A percentile compares a stretch with the other conserved stretches of the same genome.
Conservation (phyloP, 2,888 invertebrate genomes). For the Apamea anceps region DNA sequence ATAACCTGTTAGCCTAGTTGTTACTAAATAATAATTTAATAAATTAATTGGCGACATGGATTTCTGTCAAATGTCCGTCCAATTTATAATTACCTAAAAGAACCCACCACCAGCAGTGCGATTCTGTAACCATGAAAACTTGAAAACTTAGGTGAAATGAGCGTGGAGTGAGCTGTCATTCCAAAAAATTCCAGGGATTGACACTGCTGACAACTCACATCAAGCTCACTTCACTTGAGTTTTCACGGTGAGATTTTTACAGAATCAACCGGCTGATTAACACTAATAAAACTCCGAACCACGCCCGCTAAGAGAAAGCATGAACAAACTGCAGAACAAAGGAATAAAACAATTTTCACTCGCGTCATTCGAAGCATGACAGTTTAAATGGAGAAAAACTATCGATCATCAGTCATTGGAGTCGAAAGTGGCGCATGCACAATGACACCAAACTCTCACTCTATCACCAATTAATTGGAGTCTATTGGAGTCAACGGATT, state of each 20-base stretch:
- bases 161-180: too few relatives aligned
- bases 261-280: too few relatives aligned
- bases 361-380: slow-evolving; percentile 82
- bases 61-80: too few relatives aligned
- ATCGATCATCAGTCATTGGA: slow-evolving; percentile 82
- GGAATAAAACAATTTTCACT: slow-evolving; percentile 78
- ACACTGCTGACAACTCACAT: too few relatives aligned
- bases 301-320: slow-evolving; percentile 61
- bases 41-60: too few relatives aligned
- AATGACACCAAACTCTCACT: slow-evolving; percentile 81
- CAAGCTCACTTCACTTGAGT: too few relatives aligned
- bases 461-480: slow-evolving; percentile 84
- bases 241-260: too few relatives aligned
- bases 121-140: too few relatives aligned
- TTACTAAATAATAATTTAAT: too few relatives aligned
- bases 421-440: slow-evolving; percentile 79
- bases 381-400: slow-evolving; percentile 83
- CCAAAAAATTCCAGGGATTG: too few relatives aligned
- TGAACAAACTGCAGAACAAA: slow-evolving; percentile 64
- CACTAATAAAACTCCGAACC: slow-evolving; percentile 13
- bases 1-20: too few relatives aligned
- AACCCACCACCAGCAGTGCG: neutral
- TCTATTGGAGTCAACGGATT: slow-evolving; percentile 82
- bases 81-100: neutral
- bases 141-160: too few relatives aligned